These are phyloP conservation scores for Chironomus riparius DNA, from an alignment of 2,888 invertebrate genomes.

Conservation along the genomic window DNA sequence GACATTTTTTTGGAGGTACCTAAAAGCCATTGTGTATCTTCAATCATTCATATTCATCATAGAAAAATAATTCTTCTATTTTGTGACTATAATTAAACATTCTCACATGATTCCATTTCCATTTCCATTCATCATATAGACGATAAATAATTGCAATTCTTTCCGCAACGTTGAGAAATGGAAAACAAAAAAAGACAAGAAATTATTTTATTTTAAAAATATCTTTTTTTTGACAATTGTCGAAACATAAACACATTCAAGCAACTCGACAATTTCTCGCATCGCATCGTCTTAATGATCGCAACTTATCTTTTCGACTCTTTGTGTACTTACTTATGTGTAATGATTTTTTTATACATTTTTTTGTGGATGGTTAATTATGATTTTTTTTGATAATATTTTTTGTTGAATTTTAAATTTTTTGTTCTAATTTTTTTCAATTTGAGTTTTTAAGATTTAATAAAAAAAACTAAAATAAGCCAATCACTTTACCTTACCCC, in stretches of 20 bases:
- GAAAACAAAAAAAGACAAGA: background rate
- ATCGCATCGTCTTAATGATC: background rate
- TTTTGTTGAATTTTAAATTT: no score
- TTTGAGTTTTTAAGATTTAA: no score
- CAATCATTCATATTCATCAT: background rate
- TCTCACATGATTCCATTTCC: background rate
- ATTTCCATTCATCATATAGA: background rate
- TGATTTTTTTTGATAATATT: no score
- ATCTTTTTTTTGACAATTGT: constrained; percentile 11
- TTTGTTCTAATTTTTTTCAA: no score
- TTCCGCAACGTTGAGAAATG: background rate
- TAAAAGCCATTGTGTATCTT: background rate
- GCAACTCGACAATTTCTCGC: background rate
- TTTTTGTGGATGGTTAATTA: background rate
- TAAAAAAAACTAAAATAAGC: no score
- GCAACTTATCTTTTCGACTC: background rate
- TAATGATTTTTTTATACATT: background rate
- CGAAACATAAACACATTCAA: constrained; percentile 20
- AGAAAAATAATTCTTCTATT: background rate
- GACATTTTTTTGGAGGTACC: background rate
- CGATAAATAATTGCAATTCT: constrained; percentile 9
- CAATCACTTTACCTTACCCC: no score
- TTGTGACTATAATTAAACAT: constrained; percentile 20
- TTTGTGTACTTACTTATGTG: background rate
- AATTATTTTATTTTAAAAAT: background rate